A percentile compares a stretch with the other conserved stretches of the same genome.
These are phyloP conservation scores for Neoarius graeffei DNA, from an alignment of 2,113 vertebrate genomes.

Conservation along the genomic window DNA sequence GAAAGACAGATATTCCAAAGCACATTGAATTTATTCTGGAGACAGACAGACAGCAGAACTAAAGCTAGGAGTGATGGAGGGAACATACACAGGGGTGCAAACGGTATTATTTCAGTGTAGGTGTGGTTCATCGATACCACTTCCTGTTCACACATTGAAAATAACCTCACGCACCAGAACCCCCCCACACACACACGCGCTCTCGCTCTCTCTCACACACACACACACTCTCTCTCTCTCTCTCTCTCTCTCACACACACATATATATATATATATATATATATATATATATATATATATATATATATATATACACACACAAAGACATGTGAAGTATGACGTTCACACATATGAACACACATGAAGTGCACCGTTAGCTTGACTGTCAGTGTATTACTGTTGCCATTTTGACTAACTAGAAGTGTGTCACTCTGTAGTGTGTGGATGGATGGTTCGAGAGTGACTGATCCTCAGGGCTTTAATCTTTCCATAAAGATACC, in stretches of 20 bases:
- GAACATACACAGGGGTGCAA: background rate
- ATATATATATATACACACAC: too few relatives aligned
- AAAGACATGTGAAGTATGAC: background rate
- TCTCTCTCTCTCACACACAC: background rate
- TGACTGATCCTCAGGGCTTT: slow-evolving; percentile 8
- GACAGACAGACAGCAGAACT: background rate
- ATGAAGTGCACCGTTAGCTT: background rate
- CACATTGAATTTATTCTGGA: background rate
- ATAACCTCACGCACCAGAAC: background rate
- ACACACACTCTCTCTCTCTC: background rate
- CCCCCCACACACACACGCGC: background rate
- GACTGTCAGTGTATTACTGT: background rate
- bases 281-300: too few relatives aligned
- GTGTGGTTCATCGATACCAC: background rate
- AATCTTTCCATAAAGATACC: background rate
- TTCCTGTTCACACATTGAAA: slow-evolving; percentile 14
- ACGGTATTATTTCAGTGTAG: slow-evolving; percentile 19
- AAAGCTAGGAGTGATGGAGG: background rate
- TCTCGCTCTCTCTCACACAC: background rate
- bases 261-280: too few relatives aligned
- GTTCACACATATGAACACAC: background rate
- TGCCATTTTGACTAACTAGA: background rate
- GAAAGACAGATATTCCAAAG: background rate
- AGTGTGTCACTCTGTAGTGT: background rate
- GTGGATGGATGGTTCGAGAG: background rate